Evolutionary conservation across 2,797 vertebrate genomes (phyloP).

Genomic region (Ataeniobius toweri): DNA sequence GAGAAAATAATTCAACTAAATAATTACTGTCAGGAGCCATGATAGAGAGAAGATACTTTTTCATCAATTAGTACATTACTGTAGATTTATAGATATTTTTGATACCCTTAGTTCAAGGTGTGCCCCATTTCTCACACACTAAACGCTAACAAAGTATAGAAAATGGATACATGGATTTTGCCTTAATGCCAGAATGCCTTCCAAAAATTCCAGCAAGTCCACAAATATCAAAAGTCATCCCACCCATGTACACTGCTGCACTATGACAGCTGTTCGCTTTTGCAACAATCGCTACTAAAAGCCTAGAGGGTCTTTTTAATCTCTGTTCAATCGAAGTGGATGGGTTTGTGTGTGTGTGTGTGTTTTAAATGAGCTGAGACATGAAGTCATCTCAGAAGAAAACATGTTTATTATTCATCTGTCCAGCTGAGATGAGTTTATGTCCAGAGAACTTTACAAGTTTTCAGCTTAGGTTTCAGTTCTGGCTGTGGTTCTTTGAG

Average conservation of each 20-base stretch:
- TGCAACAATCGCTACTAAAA: conserved; percentile 1
- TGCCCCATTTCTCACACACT: not conserved
- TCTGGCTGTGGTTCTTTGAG: not conserved
- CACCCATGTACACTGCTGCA: not conserved
- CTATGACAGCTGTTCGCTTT: not conserved
- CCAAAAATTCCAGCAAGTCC: not conserved
- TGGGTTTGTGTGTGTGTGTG: not conserved
- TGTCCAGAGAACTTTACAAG: not conserved
- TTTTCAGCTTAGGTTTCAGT: not conserved
- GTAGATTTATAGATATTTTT: not conserved
- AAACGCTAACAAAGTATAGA: not conserved
- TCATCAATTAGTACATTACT: not conserved
- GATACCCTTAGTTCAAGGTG: not conserved
- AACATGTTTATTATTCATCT: conserved; percentile 1
- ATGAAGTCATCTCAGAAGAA: not conserved
- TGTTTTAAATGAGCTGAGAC: not conserved
- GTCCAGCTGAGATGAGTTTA: not conserved
- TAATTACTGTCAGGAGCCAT: not conserved
- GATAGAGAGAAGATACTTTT: not conserved
- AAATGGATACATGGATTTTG: not conserved
- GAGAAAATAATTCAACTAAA: not conserved
- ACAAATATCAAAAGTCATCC: not conserved
- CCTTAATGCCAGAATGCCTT: not conserved
- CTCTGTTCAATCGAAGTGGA: not conserved
- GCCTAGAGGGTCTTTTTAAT: not conserved